Evolutionary conservation across 2,888 invertebrate genomes (phyloP).

Genomic region (Yponomeuta cagnagella): DNA sequence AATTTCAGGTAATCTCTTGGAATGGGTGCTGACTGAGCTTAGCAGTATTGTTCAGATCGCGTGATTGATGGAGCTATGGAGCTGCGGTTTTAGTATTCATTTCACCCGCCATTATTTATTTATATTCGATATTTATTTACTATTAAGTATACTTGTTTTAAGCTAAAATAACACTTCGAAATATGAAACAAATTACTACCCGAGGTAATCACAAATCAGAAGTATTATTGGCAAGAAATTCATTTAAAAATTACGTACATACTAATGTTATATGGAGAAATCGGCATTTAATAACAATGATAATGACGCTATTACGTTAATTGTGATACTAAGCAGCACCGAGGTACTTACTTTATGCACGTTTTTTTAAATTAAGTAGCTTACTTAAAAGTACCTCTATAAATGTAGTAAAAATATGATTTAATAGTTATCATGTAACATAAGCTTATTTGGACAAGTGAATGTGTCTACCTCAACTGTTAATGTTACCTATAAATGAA

Average conservation of each 20-base stretch:
- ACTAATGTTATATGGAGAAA: conserved; percentile 19
- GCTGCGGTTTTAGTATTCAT: conserved; percentile 32
- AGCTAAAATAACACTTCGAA: conserved; percentile 40
- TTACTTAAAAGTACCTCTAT: no score
- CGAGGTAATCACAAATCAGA: neutral
- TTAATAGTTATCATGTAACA: no score
- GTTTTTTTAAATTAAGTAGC: no score
- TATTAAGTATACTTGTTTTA: conserved; percentile 36
- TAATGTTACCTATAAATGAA: neutral
- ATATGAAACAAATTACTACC: neutral
- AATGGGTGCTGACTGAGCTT: conserved; percentile 49
- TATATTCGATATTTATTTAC: conserved; percentile 43
- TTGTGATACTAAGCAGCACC: conserved; percentile 41
- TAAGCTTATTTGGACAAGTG: neutral
- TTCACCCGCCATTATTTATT: conserved; percentile 48
- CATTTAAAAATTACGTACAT: neutral
- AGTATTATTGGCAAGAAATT: neutral
- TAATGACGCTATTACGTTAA: conserved; percentile 19
- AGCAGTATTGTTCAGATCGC: conserved; percentile 37
- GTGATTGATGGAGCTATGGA: conserved; percentile 20
- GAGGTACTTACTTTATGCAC: conserved; percentile 41
- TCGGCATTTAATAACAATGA: conserved; percentile 54
- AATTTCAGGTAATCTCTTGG: conserved; percentile 40
- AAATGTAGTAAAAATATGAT: no score
- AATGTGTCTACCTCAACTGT: conserved; percentile 4